These are phyloP conservation scores for Xerus rutilus DNA, from an alignment of 2,797 vertebrate genomes.

Conservation along the genomic window DNA sequence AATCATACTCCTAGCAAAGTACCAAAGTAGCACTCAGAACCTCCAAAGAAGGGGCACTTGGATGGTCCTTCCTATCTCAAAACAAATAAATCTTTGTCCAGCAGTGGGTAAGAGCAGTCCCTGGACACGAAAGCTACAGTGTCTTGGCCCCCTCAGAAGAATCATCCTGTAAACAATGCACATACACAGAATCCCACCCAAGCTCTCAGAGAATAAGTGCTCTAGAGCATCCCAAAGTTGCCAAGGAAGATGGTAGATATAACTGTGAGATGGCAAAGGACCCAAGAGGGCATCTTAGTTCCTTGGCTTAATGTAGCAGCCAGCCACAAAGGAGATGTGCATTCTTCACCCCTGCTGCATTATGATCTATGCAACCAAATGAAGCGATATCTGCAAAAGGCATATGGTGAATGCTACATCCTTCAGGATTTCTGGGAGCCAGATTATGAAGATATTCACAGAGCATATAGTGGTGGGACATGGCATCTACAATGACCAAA, in stretches of 20 bases:
- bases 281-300: constrained; percentile 89
- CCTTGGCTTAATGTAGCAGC: constrained; percentile 94
- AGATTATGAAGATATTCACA: constrained; percentile 92
- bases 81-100: background rate
- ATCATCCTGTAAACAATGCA: background rate
- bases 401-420: constrained; percentile 90
- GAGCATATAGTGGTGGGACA: constrained; percentile 94
- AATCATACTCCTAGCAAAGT: constrained; percentile 63
- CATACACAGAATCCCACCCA: background rate
- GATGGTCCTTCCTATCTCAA: background rate
- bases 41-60: constrained; percentile 54
- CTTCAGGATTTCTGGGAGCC: constrained; percentile 89
- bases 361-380: constrained; percentile 91
- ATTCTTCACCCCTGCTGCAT: constrained; percentile 87
- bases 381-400: constrained; percentile 80
- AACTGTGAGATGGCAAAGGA: constrained; percentile 95
- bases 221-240: constrained; percentile 55
- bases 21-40: background rate
- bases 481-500: constrained; percentile 93
- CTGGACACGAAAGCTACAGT: constrained; percentile 40
- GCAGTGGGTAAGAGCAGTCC: background rate
- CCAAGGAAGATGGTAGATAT: constrained; percentile 88
- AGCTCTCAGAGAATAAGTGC: constrained; percentile 29
- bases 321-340: constrained; percentile 89
- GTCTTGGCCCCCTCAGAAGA: background rate